Evolutionary conservation across 2,888 invertebrate species (phyloP).

Genomic region (Byasa hedistus): DNA sequence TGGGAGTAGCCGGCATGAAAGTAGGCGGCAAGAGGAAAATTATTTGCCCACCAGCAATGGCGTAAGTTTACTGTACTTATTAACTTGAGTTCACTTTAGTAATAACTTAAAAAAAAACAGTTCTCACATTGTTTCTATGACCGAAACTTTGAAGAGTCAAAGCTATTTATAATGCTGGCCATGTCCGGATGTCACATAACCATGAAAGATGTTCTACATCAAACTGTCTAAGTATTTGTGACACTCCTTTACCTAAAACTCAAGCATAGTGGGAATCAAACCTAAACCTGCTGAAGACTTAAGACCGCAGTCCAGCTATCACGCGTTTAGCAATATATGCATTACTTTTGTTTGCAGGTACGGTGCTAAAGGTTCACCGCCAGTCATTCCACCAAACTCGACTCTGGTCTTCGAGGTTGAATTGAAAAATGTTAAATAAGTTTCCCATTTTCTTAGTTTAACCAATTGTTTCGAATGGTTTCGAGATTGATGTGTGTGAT

Average conservation of each 20-base stretch:
- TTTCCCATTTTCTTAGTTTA: conserved; percentile 17
- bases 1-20: conserved; percentile 95
- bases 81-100: no score
- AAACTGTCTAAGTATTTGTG: no score
- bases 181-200: no score
- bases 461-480: background rate
- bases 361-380: conserved; percentile 88
- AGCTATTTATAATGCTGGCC: no score
- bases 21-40: conserved; percentile 94
- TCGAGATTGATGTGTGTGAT: conserved; percentile 42
- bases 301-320: no score
- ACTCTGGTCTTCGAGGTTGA: conserved; percentile 94
- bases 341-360: conserved; percentile 74
- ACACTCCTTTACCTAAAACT: no score
- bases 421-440: conserved; percentile 87
- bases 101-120: no score
- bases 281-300: no score
- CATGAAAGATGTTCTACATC: no score
- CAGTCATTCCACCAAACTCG: conserved; percentile 93
- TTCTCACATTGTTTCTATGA: no score
- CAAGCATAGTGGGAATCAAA: no score
- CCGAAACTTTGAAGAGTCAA: no score
- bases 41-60: conserved; percentile 90
- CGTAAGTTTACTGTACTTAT: conserved; percentile 79
- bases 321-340: background rate